These are phyloP conservation scores for Tangara arthus DNA, from an alignment of 2,797 vertebrate species.

Conservation along the genomic window DNA sequence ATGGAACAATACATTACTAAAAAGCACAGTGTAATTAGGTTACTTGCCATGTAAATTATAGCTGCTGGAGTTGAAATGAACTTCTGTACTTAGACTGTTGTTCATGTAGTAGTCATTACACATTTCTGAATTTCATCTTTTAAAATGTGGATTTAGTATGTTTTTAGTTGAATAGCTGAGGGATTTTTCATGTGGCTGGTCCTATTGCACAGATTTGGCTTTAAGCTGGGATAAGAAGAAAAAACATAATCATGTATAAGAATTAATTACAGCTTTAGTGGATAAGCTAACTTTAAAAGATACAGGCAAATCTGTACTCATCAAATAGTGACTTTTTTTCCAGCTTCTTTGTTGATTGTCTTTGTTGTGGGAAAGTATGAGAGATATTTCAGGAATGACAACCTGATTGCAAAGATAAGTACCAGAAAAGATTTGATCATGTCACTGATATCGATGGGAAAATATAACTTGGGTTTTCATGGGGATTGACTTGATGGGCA, in stretches of 20 bases:
- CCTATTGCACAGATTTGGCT: conserved; percentile 52
- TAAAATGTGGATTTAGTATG: conserved; percentile 24
- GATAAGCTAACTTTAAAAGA: conserved; percentile 70
- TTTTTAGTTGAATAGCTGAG: conserved; percentile 39
- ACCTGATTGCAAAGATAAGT: conserved; percentile 66
- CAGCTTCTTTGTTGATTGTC: conserved; percentile 60
- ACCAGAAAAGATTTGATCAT: conserved; percentile 65
- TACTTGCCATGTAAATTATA: conserved; percentile 18
- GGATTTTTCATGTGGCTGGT: conserved; percentile 69
- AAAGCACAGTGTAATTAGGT: conserved; percentile 11
- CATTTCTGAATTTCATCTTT: conserved; percentile 1
- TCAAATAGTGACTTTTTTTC: conserved; percentile 48
- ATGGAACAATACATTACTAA: conserved; percentile 17
- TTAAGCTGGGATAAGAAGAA: conserved; percentile 67
- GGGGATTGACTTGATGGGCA: conserved; percentile 63
- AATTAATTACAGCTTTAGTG: conserved; percentile 69
- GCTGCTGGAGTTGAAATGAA: conserved; percentile 26
- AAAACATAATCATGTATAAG: conserved; percentile 59
- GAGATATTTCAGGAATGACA: conserved; percentile 73
- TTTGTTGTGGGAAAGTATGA: conserved; percentile 73
- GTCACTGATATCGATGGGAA: conserved; percentile 71
- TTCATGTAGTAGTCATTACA: not conserved
- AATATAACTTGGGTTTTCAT: conserved; percentile 57
- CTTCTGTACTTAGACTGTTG: not conserved
- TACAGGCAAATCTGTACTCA: conserved; percentile 53